A percentile compares a stretch with the other conserved stretches of the same genome.
phyloP scores from a whole-genome alignment of 2,797 vertebrate genomes.

The Poecilia gillii region DNA sequence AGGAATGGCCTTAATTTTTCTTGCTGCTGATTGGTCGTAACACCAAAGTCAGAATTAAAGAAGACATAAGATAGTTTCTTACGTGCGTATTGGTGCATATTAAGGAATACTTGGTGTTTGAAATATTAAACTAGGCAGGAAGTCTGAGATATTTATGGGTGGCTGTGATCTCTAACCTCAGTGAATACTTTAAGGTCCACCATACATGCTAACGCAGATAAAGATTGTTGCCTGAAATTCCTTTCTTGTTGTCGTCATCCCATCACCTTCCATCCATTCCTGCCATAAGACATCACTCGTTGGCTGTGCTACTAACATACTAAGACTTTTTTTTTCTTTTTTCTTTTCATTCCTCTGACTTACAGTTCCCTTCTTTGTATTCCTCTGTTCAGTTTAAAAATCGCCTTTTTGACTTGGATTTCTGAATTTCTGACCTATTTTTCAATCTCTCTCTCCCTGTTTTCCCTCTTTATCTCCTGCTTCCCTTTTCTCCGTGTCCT shows the following conservation, averaged over 20 bases:
- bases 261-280: slow-evolving; percentile 52
- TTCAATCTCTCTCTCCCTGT: slow-evolving; percentile 87
- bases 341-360: slow-evolving; percentile 74
- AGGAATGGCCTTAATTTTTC: background rate
- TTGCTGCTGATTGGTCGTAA: background rate
- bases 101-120: background rate
- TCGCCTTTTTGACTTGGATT: slow-evolving; percentile 87
- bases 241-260: slow-evolving; percentile 40
- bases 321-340: slow-evolving; percentile 68
- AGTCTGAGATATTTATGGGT: background rate
- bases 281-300: slow-evolving; percentile 75
- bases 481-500: slow-evolving; percentile 68
- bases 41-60: background rate
- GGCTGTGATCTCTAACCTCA: background rate
- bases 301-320: slow-evolving; percentile 82
- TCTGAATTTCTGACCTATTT: slow-evolving; percentile 96
- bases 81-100: background rate
- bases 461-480: slow-evolving; percentile 74
- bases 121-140: background rate
- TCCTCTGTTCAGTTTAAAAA: slow-evolving; percentile 77
- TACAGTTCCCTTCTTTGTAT: slow-evolving; percentile 61
- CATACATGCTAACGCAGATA: slow-evolving; percentile 19
- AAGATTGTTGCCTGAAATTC: slow-evolving; percentile 35
- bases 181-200: background rate
- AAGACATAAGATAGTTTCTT: background rate